Evolutionary conservation across 2,797 vertebrate species (phyloP).

Genomic region (Rhabdophis nuchalis): DNA sequence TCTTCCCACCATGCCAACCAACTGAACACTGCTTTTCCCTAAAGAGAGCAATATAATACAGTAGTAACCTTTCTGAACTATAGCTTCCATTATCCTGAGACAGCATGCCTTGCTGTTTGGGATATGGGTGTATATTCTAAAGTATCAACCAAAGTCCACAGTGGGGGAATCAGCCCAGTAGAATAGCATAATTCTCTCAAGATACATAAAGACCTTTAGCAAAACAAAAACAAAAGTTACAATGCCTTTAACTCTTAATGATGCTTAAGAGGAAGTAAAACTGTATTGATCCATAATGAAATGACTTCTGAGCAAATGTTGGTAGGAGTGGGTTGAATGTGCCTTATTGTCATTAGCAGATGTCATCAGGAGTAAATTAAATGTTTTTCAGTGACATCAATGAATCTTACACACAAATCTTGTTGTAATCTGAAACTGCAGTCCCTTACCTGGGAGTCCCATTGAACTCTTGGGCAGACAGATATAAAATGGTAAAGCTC

Average conservation of each 20-base stretch:
- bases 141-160: background rate
- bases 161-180: background rate
- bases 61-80: background rate
- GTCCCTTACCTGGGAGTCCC: background rate
- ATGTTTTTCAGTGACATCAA: background rate
- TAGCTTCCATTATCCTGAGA: background rate
- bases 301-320: constrained; percentile 13
- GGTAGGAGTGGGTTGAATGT: background rate
- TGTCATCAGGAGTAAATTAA: background rate
- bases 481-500: background rate
- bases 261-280: background rate
- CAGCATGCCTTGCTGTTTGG: background rate
- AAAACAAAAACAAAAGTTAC: background rate
- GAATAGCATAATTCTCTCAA: background rate
- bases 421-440: background rate
- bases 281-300: background rate
- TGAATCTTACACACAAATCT: background rate
- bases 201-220: background rate
- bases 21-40: background rate
- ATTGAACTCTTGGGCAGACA: background rate
- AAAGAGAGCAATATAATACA: background rate
- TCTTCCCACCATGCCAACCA: background rate
- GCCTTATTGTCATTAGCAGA: background rate
- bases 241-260: background rate
- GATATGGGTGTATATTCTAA: background rate